Evolutionary conservation across 2,797 vertebrate species (phyloP).

Genomic region (Hypotaenidia okinawae): DNA sequence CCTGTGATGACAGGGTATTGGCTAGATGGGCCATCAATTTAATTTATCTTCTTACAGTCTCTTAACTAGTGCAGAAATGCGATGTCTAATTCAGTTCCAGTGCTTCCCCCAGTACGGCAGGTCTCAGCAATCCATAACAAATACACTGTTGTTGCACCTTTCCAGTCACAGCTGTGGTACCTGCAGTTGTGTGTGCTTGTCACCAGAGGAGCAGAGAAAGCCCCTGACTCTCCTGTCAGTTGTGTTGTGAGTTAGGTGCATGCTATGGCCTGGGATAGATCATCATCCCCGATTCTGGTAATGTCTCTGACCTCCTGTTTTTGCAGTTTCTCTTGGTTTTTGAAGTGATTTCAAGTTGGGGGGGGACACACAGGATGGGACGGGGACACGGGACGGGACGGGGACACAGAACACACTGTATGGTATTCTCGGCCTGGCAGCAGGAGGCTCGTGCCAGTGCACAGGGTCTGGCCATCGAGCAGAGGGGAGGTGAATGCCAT

Average conservation of each 20-base stretch:
- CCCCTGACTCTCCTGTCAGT: background rate
- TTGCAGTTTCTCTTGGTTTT: background rate
- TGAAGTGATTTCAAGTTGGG: background rate
- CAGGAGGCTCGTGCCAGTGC: background rate
- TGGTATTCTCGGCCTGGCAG: background rate
- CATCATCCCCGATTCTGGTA: fast-evolving
- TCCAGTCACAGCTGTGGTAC: fast-evolving
- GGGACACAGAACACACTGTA: background rate
- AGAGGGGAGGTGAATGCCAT: background rate
- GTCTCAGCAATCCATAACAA: background rate
- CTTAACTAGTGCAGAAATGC: background rate
- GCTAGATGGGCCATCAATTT: background rate
- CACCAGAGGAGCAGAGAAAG: background rate
- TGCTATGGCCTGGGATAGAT: background rate
- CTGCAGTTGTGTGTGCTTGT: background rate
- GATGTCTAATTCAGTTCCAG: background rate
- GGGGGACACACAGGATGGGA: no score
- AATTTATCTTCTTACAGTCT: background rate
- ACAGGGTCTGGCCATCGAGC: background rate
- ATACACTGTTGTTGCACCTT: background rate
- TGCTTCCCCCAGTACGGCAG: background rate
- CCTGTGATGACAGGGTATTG: background rate
- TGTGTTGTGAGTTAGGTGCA: background rate
- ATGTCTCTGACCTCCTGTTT: background rate
- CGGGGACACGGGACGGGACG: background rate